These are phyloP conservation scores for Zosterops borbonicus DNA, from an alignment of 2,113 vertebrate species.

Conservation along the genomic window DNA sequence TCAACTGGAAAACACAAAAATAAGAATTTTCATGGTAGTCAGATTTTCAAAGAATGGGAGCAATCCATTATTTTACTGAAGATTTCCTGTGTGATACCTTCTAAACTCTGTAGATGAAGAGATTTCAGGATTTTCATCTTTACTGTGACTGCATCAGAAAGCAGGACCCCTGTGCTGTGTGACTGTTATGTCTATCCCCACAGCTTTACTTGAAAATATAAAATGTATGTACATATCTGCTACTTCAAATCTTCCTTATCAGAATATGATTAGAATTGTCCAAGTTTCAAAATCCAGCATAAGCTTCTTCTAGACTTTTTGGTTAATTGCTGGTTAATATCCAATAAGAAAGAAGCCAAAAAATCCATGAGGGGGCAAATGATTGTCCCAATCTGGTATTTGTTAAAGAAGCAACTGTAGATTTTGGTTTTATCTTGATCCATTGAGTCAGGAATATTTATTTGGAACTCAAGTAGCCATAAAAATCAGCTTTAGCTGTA, in stretches of 20 bases:
- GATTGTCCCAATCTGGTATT: neutral
- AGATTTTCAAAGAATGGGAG: neutral
- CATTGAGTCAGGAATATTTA: neutral
- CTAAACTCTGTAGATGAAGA: neutral
- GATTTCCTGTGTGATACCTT: neutral
- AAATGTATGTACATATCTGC: neutral
- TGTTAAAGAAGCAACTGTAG: neutral
- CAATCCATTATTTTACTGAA: neutral
- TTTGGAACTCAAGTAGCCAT: neutral
- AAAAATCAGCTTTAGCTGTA: neutral
- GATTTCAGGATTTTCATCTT: neutral
- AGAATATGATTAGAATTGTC: neutral
- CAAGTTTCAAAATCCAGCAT: neutral
- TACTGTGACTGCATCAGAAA: neutral
- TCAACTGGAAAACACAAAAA: neutral
- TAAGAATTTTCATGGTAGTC: neutral
- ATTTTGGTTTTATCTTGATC: slow-evolving; percentile 34
- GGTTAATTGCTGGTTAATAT: neutral
- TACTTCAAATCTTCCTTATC: slow-evolving; percentile 29
- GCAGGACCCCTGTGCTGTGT: neutral
- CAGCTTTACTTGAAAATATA: neutral
- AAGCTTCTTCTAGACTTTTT: neutral
- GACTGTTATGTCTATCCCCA: neutral
- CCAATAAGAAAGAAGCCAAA: neutral
- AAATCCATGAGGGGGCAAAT: neutral